Evolutionary conservation across 2,113 vertebrate genomes (phyloP), one percentile per base, ranked within the genome.

Genomic region (Anoplopoma fimbria): DNA sequence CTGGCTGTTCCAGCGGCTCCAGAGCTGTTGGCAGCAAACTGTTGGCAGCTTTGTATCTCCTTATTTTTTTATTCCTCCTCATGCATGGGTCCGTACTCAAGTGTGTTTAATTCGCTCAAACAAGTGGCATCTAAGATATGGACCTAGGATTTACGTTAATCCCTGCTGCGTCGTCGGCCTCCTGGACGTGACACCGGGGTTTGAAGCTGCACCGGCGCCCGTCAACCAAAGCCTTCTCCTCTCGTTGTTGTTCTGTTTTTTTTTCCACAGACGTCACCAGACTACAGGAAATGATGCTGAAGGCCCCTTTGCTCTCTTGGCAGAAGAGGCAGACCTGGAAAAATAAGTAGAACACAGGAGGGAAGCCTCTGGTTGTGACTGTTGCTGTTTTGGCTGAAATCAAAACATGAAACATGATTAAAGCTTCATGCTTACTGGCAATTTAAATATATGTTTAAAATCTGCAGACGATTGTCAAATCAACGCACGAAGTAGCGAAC

Each of bases 231-330:
- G 34, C 42, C 55, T 87, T 82, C 63, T 84, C 86, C 85, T 64
- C 85, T 86, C 51, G 71, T 2, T 77, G 75, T 88, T 84, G 71
- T 77, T 77, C 80, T 70, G 86, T 84, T 91, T 88, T 89, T 83
- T 91, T 88, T 89, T 91, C 92, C 87, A 91, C 75, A 79, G 74
- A 91, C 83, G 84, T 94, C 92, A 93, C 89, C 83, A 72, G 81
- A 75, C 77, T 72, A n/a, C 89, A 86, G 88, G 88, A 93, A 93
- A 93, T 89, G 58, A 92, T 86, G 86, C 80, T 74, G 89, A 69
- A 87, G 88, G 84, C 87, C 74, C 81, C 79, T 77, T 85, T 27
- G 42, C 29, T 87, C 86, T 89, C 76, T 79, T 93, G 90, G 86
- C 87, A 81, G 49, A 64, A 73, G 69, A 58, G 58, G 42, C 83